Conservation (phyloP, 1,140 invertebrate species). For the Drosophila littoralis region DNA sequence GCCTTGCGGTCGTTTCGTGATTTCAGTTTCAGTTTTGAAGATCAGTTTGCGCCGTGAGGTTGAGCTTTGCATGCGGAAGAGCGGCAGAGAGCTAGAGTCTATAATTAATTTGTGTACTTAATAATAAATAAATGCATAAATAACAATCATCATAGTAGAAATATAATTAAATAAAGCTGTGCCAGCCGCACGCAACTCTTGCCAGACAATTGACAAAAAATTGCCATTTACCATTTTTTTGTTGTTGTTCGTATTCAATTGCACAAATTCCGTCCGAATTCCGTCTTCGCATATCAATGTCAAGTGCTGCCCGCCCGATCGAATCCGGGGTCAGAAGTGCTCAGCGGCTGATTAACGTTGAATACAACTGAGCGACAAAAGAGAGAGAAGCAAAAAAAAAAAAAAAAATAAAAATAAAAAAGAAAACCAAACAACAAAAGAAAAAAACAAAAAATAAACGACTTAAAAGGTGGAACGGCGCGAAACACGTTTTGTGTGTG, state of each 20-base stretch:
- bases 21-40: constrained; percentile 80
- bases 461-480: constrained; percentile 58
- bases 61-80: constrained; percentile 12
- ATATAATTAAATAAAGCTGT: constrained; percentile 46
- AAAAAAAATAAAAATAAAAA: constrained; percentile 39
- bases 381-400: constrained; percentile 27
- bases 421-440: constrained; percentile 29
- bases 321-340: constrained; percentile 74
- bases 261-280: neutral
- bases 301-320: constrained; percentile 51
- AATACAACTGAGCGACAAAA: constrained; percentile 49
- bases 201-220: constrained; percentile 2
- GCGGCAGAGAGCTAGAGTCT: constrained; percentile 24
- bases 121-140: constrained; percentile 56
- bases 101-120: constrained; percentile 63
- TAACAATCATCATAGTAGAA: constrained; percentile 5
- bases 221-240: neutral
- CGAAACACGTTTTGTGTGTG: constrained; percentile 70
- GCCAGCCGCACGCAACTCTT: constrained; percentile 14
- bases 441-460: constrained; percentile 22
- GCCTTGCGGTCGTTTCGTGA: constrained; percentile 50
- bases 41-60: constrained; percentile 61
- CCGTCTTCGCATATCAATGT: constrained; percentile 59
- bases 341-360: constrained; percentile 70
- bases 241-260: neutral